Percentiles rank a stretch among this genome's conserved stretches.
These are phyloP conservation scores for Aplysina aerophoba DNA, from an alignment of 37 sponge, comb jelly and placozoan genomes.

Conservation along the genomic window DNA sequence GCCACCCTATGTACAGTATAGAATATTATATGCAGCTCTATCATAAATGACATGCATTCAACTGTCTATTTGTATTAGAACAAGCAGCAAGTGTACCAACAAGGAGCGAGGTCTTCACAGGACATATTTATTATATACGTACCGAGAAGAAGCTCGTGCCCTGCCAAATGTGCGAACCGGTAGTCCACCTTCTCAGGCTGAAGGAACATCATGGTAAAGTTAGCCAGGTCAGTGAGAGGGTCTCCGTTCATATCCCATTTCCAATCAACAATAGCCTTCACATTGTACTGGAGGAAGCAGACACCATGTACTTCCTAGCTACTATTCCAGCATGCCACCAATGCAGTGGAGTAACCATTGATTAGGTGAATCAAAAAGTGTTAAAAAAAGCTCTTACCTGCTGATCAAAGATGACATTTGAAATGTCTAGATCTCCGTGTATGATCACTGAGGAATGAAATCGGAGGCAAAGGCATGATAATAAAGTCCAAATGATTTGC, in stretches of 20 bases:
- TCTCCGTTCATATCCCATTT: background rate
- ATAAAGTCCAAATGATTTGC: no score
- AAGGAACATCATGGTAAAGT: conserved; percentile 15
- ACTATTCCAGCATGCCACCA: background rate
- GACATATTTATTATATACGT: no score
- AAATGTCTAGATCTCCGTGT: conserved; percentile 8
- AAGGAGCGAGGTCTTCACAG: no score
- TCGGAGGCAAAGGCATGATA: no score
- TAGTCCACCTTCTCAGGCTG: background rate
- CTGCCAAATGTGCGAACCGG: background rate
- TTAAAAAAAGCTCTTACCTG: background rate
- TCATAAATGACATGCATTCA: no score
- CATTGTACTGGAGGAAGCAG: background rate
- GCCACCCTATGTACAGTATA: no score
- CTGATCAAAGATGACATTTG: conserved; percentile 5
- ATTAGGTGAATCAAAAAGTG: background rate
- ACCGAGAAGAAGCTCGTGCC: background rate
- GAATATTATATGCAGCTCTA: no score
- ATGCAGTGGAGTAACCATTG: background rate
- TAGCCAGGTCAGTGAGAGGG: background rate
- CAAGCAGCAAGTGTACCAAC: no score
- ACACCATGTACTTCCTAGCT: background rate
- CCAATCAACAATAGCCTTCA: conserved; percentile 2
- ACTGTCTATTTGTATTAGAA: no score
- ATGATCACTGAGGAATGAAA: background rate